Percentiles rank a stretch among this genome's conserved stretches.
phyloP scores from a whole-genome alignment of 2,797 vertebrate genomes.

The Sebastes flavidus region DNA sequence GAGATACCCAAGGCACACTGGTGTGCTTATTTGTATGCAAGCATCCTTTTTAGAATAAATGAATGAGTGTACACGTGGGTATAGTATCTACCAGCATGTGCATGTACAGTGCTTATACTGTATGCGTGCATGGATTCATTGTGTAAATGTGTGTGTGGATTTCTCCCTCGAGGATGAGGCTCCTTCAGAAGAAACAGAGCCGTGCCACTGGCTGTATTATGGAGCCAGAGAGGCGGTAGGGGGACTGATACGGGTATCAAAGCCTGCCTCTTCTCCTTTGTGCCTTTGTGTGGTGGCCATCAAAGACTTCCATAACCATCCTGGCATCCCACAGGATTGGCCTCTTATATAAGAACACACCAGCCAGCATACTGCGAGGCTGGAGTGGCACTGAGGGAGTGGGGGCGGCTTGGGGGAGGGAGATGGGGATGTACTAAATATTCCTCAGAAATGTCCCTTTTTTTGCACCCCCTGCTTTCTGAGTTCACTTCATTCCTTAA shows the following conservation, averaged over 20 bases:
- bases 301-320: conserved; percentile 69
- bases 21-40: conserved; percentile 1
- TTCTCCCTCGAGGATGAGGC: conserved; percentile 30
- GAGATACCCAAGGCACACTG: conserved; percentile 10
- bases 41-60: conserved; percentile 24
- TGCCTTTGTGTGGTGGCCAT: conserved; percentile 74
- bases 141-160: conserved; percentile 39
- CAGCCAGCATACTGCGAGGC: conserved; percentile 65
- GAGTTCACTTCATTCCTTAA: conserved; percentile 21
- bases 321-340: conserved; percentile 67
- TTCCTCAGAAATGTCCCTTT: conserved; percentile 55
- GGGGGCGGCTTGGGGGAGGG: conserved; percentile 49
- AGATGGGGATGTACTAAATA: conserved; percentile 46
- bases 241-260: conserved; percentile 75
- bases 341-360: conserved; percentile 78
- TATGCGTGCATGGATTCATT: conserved; percentile 11
- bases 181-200: conserved; percentile 43
- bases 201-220: conserved; percentile 63
- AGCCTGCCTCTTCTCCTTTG: conserved; percentile 73
- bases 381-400: conserved; percentile 57
- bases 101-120: not conserved
- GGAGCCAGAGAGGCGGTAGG: conserved; percentile 61
- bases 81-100: not conserved
- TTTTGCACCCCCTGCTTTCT: conserved; percentile 30
- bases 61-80: not conserved